phyloP scores from a whole-genome alignment of 2,113 vertebrate genomes.

The Dolichotis patagonum region DNA sequence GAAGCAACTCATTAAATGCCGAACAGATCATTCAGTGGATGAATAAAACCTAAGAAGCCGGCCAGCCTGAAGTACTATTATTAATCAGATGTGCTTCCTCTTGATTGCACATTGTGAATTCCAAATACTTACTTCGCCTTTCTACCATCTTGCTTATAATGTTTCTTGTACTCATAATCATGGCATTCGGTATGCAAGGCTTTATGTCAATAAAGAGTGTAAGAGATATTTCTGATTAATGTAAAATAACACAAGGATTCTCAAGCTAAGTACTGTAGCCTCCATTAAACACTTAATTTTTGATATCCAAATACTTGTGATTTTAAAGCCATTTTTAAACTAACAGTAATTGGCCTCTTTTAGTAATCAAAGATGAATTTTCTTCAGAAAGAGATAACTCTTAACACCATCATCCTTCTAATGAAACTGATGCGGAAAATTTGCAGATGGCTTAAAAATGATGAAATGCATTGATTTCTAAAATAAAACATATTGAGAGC shows the following conservation, averaged over 20 bases:
- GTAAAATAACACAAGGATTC: conserved; percentile 36
- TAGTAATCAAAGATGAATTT: background rate
- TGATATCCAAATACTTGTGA: conserved; percentile 43
- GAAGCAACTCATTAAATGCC: background rate
- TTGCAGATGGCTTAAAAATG: background rate
- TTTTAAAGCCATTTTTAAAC: conserved; percentile 41
- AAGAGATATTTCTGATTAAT: conserved; percentile 38
- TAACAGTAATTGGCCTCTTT: conserved; percentile 49
- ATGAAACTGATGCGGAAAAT: conserved; percentile 20
- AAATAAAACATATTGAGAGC: background rate
- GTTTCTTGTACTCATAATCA: background rate
- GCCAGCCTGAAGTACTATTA: background rate
- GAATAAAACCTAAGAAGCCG: conserved; percentile 30
- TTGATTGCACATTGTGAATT: background rate
- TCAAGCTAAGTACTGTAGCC: conserved; percentile 1
- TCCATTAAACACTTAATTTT: conserved; percentile 65
- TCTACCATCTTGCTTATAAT: background rate
- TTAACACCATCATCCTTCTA: background rate
- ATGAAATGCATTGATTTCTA: background rate
- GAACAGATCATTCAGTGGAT: background rate
- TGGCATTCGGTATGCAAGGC: background rate
- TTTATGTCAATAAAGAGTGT: background rate
- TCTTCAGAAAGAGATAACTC: background rate
- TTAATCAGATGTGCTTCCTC: conserved; percentile 11
- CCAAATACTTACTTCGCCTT: background rate